Base-by-base conservation (phyloP, 1,140 invertebrate species). In the Drosophila setifemur region DNA sequence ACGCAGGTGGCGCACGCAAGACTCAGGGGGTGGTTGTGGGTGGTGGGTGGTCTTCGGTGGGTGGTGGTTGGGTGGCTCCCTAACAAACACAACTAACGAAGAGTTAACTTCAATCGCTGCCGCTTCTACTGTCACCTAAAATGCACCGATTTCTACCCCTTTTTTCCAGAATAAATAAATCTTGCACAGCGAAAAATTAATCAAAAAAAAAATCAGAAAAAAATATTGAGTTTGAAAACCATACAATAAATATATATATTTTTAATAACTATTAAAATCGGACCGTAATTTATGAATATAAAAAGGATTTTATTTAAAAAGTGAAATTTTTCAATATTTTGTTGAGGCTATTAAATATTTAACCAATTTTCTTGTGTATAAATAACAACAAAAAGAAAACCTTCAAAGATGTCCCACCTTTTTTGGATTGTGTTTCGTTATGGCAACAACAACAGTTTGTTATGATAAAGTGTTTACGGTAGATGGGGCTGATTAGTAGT, bases 1-100 rank as follows among this genome's bases (percentile, higher is more conserved):
- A 52, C 63, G 60, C 71, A 79, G 76, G 71, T 78, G 74, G 58
- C 74, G 53, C 53, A 77, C 57, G 57, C 57, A 61, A 61, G 52
- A 58, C 37, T 21, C 52, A 19, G 25, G 43, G 25, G 40, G 23
- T 16, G n/a, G 37, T 25, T 26, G n/a, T 12, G 45, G 28, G 31
- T 16, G 8, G 28, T 31, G 23, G 14, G 21, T 28, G 12, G 21
- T 7, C 11, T 7, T 19, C 4, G 7, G 12, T 16, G n/a, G 9
- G 8, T 25, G 28, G 39, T 21, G 7, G 18, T n/a, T 8, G n/a
- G 29, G 28, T 16, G 21, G 0, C 40, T 48, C 26, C 39, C 45
- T 18, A 74, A 63, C 63, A 69, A 60, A 50, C 29, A 68, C 33
- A 79, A 64, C 64, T 71, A 71, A 69, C 66, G 66, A 69, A 69